Evolutionary conservation across 2,113 vertebrate genomes (phyloP).

Genomic region (Marmota flaviventris): DNA sequence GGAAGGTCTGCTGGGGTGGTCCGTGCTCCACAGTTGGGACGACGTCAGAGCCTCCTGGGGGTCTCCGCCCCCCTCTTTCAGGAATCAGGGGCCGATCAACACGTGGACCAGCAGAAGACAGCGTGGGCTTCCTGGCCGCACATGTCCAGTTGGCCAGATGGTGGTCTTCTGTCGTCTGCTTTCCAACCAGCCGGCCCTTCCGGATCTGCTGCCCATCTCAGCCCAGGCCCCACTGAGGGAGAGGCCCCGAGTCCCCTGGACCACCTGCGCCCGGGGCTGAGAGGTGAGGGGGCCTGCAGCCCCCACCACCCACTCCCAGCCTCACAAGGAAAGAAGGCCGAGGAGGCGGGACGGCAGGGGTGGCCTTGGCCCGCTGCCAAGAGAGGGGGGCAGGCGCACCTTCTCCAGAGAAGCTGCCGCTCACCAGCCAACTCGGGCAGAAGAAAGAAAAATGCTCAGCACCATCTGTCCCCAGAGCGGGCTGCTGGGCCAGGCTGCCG

Average conservation of each 20-base stretch:
- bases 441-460: slow-evolving; percentile 40
- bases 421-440: slow-evolving; percentile 82
- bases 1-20: neutral
- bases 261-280: rapidly evolving
- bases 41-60: neutral
- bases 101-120: rapidly evolving
- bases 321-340: slow-evolving; percentile 28
- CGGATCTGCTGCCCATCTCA: neutral
- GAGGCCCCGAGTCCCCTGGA: neutral
- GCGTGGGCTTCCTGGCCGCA: too few relatives aligned
- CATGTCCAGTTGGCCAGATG: neutral
- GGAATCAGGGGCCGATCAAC: rapidly evolving
- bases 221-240: rapidly evolving
- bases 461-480: slow-evolving; percentile 73
- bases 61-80: rapidly evolving
- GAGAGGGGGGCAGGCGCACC: slow-evolving; percentile 60
- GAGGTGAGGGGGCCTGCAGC: neutral
- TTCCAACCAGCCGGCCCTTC: neutral
- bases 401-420: slow-evolving; percentile 86
- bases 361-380: slow-evolving; percentile 73
- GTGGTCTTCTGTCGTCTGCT: rapidly evolving
- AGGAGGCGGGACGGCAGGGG: neutral
- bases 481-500: slow-evolving; percentile 73
- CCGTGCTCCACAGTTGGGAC: rapidly evolving
- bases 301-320: neutral